These are phyloP conservation scores for Salvelinus sp. DNA, from an alignment of 2,113 vertebrate genomes.

Conservation along the genomic window DNA sequence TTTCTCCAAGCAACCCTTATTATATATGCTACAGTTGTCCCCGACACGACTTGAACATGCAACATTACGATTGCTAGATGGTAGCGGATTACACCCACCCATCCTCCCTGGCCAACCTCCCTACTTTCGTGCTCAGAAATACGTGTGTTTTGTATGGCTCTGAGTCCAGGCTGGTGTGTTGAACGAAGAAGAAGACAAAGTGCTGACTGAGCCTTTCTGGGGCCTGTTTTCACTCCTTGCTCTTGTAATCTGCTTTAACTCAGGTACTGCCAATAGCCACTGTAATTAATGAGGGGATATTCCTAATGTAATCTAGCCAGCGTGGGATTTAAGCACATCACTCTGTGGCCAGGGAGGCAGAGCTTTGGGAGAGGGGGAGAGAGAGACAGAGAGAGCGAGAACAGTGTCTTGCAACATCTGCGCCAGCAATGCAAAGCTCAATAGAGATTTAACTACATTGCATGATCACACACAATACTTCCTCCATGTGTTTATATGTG, in stretches of 20 bases:
- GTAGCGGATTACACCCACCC: too few relatives aligned
- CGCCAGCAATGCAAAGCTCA: too few relatives aligned
- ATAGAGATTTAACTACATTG: too few relatives aligned
- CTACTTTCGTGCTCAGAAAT: too few relatives aligned
- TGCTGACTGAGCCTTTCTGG: constrained; percentile 62
- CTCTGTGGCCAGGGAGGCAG: constrained; percentile 32
- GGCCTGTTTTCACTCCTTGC: constrained; percentile 63
- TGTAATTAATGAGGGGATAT: constrained; percentile 76
- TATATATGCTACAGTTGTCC: too few relatives aligned
- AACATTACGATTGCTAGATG: too few relatives aligned
- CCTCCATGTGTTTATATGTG: neutral
- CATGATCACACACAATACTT: too few relatives aligned
- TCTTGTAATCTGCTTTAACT: constrained; percentile 76
- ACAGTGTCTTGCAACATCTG: neutral
- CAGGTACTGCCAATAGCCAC: constrained; percentile 71
- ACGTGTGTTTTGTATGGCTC: too few relatives aligned
- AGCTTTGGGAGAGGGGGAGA: neutral
- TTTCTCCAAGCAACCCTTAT: too few relatives aligned
- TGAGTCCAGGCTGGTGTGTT: too few relatives aligned
- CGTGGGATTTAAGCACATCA: constrained; percentile 68
- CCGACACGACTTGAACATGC: too few relatives aligned
- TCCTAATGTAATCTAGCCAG: constrained; percentile 71
- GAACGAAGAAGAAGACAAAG: constrained; percentile 34
- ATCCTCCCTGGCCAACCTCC: too few relatives aligned
- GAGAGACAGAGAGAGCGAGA: neutral